Evolutionary conservation across 2,888 invertebrate genomes (phyloP).

Genomic region (Catonia carolina): DNA sequence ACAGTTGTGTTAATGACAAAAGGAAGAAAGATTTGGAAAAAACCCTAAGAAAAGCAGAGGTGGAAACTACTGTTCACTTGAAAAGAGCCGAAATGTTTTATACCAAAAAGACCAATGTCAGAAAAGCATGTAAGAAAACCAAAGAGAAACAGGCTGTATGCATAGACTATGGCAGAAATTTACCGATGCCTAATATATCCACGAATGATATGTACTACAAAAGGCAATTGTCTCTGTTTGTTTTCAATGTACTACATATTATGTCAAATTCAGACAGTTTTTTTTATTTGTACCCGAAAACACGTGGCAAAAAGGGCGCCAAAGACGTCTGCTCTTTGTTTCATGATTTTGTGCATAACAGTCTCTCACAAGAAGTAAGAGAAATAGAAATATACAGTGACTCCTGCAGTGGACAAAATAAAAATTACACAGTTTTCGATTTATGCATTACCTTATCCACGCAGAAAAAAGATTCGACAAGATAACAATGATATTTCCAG

Average conservation of each 20-base stretch:
- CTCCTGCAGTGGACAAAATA: conserved; percentile 14
- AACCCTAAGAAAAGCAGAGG: not conserved
- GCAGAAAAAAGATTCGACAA: conserved; percentile 3
- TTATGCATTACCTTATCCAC: conserved; percentile 4
- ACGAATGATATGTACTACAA: no score
- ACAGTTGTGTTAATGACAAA: not conserved
- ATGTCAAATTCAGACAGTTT: no score
- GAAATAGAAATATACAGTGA: conserved; percentile 4
- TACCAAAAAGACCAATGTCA: not conserved
- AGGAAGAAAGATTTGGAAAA: not conserved
- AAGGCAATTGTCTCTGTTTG: no score
- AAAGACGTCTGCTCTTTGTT: no score
- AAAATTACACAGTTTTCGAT: conserved; percentile 10
- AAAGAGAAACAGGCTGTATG: conserved; percentile 8
- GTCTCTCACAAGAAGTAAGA: not conserved
- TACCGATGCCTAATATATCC: no score
- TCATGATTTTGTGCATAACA: not conserved
- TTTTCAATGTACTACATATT: no score
- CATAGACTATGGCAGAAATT: conserved; percentile 10
- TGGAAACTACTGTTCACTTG: not conserved
- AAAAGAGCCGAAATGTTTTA: conserved; percentile 16
- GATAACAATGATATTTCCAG: not conserved
- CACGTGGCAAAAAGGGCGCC: no score
- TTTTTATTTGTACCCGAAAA: no score
- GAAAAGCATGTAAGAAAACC: conserved; percentile 1